phyloP scores from a whole-genome alignment of 2,888 invertebrate species.

The Oasisia sp. region DNA sequence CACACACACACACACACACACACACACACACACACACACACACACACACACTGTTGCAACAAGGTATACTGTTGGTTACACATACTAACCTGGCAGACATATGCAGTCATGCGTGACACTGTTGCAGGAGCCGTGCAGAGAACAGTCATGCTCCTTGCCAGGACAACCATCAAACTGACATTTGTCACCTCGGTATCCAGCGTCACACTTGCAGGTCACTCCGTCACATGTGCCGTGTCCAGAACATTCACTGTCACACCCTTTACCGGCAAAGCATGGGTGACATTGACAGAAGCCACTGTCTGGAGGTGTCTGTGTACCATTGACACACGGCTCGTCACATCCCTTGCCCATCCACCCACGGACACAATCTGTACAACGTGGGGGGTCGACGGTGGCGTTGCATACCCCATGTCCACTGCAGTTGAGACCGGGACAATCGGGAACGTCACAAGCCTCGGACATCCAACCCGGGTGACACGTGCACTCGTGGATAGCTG shows the following conservation, averaged over 20 bases:
- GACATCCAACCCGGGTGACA: slow-evolving; percentile 52
- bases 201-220: slow-evolving; percentile 44
- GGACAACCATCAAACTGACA: slow-evolving; percentile 50
- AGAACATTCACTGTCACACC: slow-evolving; percentile 52
- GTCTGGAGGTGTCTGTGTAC: slow-evolving; percentile 44
- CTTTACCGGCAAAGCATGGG: slow-evolving; percentile 49
- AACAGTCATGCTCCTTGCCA: slow-evolving; percentile 45
- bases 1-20: background rate
- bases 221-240: slow-evolving; percentile 47
- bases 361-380: slow-evolving; percentile 46
- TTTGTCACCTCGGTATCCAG: slow-evolving; percentile 46
- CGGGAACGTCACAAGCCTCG: slow-evolving; percentile 48
- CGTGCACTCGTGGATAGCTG: slow-evolving; percentile 45
- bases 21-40: no score
- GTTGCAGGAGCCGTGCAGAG: slow-evolving; percentile 46
- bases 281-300: slow-evolving; percentile 48
- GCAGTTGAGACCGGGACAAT: slow-evolving; percentile 52
- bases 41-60: no score
- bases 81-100: slow-evolving; percentile 47
- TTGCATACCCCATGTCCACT: slow-evolving; percentile 47
- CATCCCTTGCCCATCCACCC: slow-evolving; percentile 52
- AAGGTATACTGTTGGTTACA: background rate
- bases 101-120: slow-evolving; percentile 45
- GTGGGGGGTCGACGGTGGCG: slow-evolving; percentile 43
- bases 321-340: slow-evolving; percentile 50